A percentile compares a stretch with the other conserved stretches of the same genome.
Conservation (phyloP, 1,140 invertebrate species). For the Hycleus phaleratus region DNA sequence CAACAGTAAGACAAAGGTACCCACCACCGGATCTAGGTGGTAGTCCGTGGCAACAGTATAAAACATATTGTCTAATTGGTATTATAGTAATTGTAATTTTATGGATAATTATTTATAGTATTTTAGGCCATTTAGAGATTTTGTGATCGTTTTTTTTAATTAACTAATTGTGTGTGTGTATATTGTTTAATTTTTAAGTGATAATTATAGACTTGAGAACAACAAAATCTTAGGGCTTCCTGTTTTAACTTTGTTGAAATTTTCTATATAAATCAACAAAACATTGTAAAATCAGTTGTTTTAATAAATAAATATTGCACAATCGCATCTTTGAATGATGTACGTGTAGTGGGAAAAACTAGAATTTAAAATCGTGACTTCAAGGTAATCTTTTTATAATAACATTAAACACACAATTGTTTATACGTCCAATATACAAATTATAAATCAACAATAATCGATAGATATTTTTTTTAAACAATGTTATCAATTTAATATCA, state of each 20-base stretch:
- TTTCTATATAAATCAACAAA: too few species aligned
- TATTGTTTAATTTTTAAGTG: background rate
- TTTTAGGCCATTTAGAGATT: slow-evolving; percentile 37
- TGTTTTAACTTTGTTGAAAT: background rate
- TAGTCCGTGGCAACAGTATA: slow-evolving; percentile 46
- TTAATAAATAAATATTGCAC: too few species aligned
- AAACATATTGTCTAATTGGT: slow-evolving; percentile 44
- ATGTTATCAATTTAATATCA: background rate
- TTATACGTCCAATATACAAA: too few species aligned
- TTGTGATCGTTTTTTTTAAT: slow-evolving; percentile 20
- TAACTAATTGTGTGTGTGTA: too few species aligned
- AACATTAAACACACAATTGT: too few species aligned
- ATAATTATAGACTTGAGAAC: background rate
- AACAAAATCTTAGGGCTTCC: slow-evolving; percentile 8
- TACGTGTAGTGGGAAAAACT: too few species aligned
- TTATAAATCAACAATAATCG: too few species aligned
- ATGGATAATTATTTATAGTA: slow-evolving; percentile 45
- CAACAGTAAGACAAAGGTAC: slow-evolving; percentile 30
- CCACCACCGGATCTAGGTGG: slow-evolving; percentile 37
- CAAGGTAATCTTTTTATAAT: too few species aligned
- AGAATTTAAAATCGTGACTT: too few species aligned
- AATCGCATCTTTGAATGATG: too few species aligned
- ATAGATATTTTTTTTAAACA: too few species aligned
- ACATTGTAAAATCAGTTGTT: too few species aligned
- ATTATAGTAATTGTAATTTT: slow-evolving; percentile 41